Evolutionary conservation across 2,113 vertebrate species (phyloP).

Genomic region (Microcebus tavaratra): DNA sequence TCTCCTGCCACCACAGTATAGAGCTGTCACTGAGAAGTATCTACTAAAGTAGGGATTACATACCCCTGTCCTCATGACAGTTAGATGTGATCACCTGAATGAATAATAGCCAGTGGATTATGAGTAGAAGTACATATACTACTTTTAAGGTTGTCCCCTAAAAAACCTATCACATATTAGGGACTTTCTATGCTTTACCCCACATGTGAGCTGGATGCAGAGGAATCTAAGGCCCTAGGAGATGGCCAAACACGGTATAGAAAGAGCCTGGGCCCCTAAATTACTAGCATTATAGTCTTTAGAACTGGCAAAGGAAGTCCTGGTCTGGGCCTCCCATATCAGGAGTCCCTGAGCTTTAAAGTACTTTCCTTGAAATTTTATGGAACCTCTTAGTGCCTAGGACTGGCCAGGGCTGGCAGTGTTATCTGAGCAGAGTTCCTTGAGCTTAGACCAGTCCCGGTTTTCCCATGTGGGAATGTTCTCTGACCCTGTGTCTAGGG

Average conservation of each 20-base stretch:
- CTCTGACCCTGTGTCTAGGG: not conserved
- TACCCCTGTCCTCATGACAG: not conserved
- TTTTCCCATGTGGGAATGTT: not conserved
- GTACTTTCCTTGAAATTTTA: not conserved
- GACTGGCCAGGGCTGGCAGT: not conserved
- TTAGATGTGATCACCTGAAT: not conserved
- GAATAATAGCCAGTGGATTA: not conserved
- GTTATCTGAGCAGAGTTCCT: not conserved
- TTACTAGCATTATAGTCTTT: not conserved
- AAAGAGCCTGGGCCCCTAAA: not conserved
- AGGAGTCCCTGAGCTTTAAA: not conserved
- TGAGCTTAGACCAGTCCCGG: not conserved
- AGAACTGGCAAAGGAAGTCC: not conserved
- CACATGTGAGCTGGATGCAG: not conserved
- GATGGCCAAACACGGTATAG: not conserved
- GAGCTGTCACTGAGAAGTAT: not conserved
- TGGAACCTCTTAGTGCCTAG: not conserved
- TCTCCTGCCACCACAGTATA: not conserved
- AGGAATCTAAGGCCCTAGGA: not conserved
- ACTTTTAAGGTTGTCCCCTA: not conserved
- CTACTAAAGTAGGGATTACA: not conserved
- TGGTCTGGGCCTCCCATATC: not conserved
- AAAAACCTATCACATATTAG: not conserved
- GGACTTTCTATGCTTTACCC: not conserved
- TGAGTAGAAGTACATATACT: not conserved